These are phyloP conservation scores for Lagopus leucura DNA, from an alignment of 2,113 vertebrate species.

Conservation along the genomic window DNA sequence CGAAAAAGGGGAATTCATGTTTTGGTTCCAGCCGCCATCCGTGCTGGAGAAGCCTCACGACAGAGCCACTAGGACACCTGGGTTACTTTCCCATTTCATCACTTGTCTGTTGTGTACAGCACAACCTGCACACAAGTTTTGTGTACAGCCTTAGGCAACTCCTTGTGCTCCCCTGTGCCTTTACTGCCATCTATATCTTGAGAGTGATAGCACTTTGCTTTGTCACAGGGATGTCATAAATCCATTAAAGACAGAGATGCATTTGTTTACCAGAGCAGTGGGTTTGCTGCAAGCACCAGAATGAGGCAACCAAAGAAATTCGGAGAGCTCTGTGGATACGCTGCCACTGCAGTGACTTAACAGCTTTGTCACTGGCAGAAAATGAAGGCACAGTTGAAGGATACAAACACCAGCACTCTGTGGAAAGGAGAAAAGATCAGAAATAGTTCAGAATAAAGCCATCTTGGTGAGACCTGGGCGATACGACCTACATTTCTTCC, in stretches of 20 bases:
- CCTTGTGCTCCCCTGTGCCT: conserved; percentile 50
- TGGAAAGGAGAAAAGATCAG: not conserved
- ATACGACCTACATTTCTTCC: not conserved
- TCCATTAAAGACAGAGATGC: not conserved
- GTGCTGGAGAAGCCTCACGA: not conserved
- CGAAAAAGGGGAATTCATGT: not conserved
- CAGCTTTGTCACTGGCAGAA: not conserved
- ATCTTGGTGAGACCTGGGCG: not conserved
- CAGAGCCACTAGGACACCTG: not conserved
- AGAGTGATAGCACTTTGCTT: conserved; percentile 35
- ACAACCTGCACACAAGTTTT: conserved; percentile 4
- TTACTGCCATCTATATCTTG: conserved; percentile 66
- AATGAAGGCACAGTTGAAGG: not conserved
- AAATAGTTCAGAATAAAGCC: not conserved
- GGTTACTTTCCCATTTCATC: not conserved
- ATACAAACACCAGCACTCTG: not conserved
- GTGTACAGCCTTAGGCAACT: conserved; percentile 12
- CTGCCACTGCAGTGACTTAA: not conserved
- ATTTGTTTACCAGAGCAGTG: not conserved
- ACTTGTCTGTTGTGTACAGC: not conserved
- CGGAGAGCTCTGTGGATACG: not conserved
- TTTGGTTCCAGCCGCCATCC: not conserved
- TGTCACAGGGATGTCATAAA: conserved; percentile 34
- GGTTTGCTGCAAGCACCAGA: not conserved
- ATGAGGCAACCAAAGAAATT: not conserved